phyloP scores from a whole-genome alignment of 2,797 vertebrate species.

The Leucoraja ocellata region DNA sequence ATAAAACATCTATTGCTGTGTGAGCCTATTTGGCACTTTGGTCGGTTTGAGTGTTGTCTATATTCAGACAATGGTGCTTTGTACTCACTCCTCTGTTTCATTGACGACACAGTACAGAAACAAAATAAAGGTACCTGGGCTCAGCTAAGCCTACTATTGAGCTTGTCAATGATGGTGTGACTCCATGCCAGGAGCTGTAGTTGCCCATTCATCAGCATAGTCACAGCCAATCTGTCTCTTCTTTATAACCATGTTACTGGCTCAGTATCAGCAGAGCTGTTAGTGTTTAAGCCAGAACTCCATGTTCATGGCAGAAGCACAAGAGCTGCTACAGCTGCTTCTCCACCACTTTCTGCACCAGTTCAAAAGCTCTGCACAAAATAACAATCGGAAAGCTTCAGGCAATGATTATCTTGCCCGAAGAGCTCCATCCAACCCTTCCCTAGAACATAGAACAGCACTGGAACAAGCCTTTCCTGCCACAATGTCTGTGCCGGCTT shows the following conservation, averaged over 20 bases:
- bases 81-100: background rate
- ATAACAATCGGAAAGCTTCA: background rate
- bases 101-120: background rate
- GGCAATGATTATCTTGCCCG: background rate
- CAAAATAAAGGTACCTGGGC: background rate
- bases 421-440: background rate
- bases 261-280: background rate
- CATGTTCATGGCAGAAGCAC: background rate
- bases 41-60: background rate
- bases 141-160: background rate
- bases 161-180: background rate
- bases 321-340: background rate
- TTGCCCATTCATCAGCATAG: conserved; percentile 1
- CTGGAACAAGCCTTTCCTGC: too few species aligned
- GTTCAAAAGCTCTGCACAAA: conserved; percentile 6
- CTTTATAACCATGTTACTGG: conserved; percentile 14
- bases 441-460: background rate
- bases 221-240: background rate
- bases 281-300: background rate
- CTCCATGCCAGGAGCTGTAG: background rate
- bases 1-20: background rate
- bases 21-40: background rate
- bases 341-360: background rate
- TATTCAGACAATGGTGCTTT: background rate
- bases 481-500: too few species aligned